These are phyloP conservation scores for Ailurus styani DNA, from an alignment of 2,113 vertebrate species.

Conservation along the genomic window DNA sequence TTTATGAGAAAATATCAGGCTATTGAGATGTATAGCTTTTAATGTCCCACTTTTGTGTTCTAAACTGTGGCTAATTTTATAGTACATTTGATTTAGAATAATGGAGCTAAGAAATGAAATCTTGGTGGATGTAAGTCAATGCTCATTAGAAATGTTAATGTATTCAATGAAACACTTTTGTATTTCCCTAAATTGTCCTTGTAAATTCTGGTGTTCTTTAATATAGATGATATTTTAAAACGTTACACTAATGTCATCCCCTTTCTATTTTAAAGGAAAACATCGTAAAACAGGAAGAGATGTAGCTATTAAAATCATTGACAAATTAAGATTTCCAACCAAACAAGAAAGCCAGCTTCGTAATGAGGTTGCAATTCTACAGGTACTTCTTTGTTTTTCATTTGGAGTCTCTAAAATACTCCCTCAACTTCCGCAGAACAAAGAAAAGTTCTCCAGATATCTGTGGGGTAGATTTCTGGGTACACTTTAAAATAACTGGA, in stretches of 20 bases:
- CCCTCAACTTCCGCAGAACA: neutral
- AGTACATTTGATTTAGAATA: neutral
- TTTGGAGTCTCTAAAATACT: neutral
- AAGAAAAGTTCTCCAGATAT: neutral
- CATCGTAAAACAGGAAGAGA: conserved; percentile 98
- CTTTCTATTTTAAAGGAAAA: conserved; percentile 87
- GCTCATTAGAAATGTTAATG: neutral
- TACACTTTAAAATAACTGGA: neutral
- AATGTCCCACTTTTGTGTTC: neutral
- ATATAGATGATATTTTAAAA: neutral
- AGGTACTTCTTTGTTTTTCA: conserved; percentile 84
- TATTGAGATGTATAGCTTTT: neutral
- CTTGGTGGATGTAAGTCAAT: neutral
- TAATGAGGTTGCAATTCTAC: conserved; percentile 98
- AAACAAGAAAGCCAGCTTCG: conserved; percentile 98
- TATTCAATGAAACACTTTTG: conserved; percentile 31
- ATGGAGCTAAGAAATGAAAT: neutral
- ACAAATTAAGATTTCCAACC: conserved; percentile 96
- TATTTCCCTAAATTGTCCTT: neutral
- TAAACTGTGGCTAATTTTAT: conserved; percentile 16
- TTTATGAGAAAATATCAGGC: conserved; percentile 5
- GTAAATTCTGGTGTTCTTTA: neutral
- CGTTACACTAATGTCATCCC: neutral
- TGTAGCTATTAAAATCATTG: conserved; percentile 98
- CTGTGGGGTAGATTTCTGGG: neutral